Conservation (phyloP, 2,113 vertebrate species). For the Tichodroma muraria region DNA sequence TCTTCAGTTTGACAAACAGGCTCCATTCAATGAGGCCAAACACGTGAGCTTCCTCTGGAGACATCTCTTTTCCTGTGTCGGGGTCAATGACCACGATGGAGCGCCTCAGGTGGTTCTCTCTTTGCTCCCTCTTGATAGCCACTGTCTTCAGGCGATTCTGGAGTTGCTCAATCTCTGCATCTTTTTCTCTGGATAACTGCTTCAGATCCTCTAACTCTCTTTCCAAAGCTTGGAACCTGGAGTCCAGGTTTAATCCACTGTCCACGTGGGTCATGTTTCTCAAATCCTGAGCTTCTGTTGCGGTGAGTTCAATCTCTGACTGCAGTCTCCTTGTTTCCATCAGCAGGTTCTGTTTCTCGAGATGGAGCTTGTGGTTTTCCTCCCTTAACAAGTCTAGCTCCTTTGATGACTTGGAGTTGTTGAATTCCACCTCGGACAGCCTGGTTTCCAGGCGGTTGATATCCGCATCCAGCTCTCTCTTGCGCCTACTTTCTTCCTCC, state of each 20-base stretch:
- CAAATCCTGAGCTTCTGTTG: slow-evolving; percentile 81
- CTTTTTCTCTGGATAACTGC: slow-evolving; percentile 82
- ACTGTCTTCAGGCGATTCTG: slow-evolving; percentile 83
- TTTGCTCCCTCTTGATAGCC: slow-evolving; percentile 87
- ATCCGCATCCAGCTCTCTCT: slow-evolving; percentile 83
- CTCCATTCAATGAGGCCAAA: slow-evolving; percentile 93
- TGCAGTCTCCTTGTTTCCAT: slow-evolving; percentile 86
- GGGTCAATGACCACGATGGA: slow-evolving; percentile 97
- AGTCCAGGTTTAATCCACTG: slow-evolving; percentile 76
- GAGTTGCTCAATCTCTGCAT: slow-evolving; percentile 84
- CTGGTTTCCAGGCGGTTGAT: slow-evolving; percentile 73
- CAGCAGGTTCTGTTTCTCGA: slow-evolving; percentile 88
- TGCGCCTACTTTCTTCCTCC: slow-evolving; percentile 83
- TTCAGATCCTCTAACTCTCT: slow-evolving; percentile 84
- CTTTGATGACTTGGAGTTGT: slow-evolving; percentile 90
- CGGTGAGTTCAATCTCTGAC: slow-evolving; percentile 88
- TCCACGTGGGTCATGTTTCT: slow-evolving; percentile 73
- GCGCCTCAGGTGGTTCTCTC: slow-evolving; percentile 90
- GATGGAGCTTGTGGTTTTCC: slow-evolving; percentile 86
- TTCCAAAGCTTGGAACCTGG: slow-evolving; percentile 83
- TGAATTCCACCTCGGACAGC: slow-evolving; percentile 88
- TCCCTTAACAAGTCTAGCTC: slow-evolving; percentile 91
- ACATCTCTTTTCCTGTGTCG: slow-evolving; percentile 90
- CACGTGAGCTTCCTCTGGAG: slow-evolving; percentile 90
- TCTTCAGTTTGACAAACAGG: slow-evolving; percentile 92